Base-by-base conservation (phyloP, 2,797 vertebrate genomes). In the Myiotriccus ornatus region DNA sequence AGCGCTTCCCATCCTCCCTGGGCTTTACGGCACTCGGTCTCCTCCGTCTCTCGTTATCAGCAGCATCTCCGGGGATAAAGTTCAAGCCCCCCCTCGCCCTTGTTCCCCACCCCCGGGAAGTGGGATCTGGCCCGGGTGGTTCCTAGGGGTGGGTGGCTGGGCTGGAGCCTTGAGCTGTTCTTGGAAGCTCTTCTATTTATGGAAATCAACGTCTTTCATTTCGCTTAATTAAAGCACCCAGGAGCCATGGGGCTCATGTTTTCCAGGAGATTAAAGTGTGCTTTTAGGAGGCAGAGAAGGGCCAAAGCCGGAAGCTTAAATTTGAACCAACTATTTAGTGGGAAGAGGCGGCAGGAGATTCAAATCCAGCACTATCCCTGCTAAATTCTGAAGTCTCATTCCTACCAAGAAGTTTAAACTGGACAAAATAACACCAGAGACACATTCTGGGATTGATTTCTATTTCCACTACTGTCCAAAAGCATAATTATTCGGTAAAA, bases 191-290 rank as follows among this genome's bases (percentile, higher is more conserved):
- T 91, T 84, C 86, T 94, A 62, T 79, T 96, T 94, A 95, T 87
- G 89, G 93, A 91, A 95, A 96, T 93, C 60, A 79, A 82, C 9
- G 4, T 44, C 85, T 96, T 95, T 95, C 96, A 94, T 95, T 96
- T 94, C 30, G 39, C 34, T 96, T 95, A 96, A 97, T 97, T 68
- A 94, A 93, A 92, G 88, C 43, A 57, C 73, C 83, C 84, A 67
- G 44, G 44, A 91, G 91, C 76, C n/a, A 46, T 53, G 3, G 3
- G 69, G 86, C 74, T 96, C 19, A 13, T 52, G 81, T 10, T 60
- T 94, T 21, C 55, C 84, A 68, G 78, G 90, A 96, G 93, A 96
- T 96, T 87, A 93, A 94, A 95, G 75, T 7, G 9, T 65, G 86
- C 7, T 76, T 78, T 63, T 3, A 63, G 74, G 13, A 95, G 76